Evolutionary conservation across 2,888 invertebrate genomes (phyloP), one percentile per base, ranked within the genome.

Genomic region (Melieria crassipennis): DNA sequence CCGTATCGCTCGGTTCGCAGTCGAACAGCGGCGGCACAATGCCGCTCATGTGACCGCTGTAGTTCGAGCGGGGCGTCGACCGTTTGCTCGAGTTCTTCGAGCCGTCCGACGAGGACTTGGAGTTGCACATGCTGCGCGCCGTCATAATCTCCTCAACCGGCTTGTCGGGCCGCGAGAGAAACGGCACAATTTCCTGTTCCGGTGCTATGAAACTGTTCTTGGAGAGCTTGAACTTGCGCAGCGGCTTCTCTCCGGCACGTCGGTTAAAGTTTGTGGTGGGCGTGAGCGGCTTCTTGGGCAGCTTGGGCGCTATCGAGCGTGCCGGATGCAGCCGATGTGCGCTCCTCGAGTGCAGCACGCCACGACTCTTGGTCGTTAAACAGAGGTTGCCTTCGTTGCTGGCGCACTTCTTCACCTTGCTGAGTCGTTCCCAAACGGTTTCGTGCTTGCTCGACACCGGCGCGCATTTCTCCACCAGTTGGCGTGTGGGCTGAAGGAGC

Each of bases 131-230:
- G 9, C 72, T 67, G 2, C 79, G 76, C 13, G 74, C 75, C 1
- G 76, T 77, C n/a, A 79, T n/a, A 68, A 78, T 60, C 66, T 81
- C 80, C 47, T 75, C 74, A 3, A 77, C 66, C 62, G 76, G 61
- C 62, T 76, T 76, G 11, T 73, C 72, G 9, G 79, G 78, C 64
- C 80, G 78, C 62, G 78, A 78, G 6, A 76, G 65, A 45, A 80
- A 79, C n/a, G 79, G 73, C 6, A 77, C 60, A 5, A 50, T 50
- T 5, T 70, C 48, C 7, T 55, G 46, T 45, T 73, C 77, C 0
- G 78, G 73, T 66, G 75, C 5, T 0, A 69, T 61, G 42, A 60
- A 61, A 0, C 30, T 10, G 0, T 50, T 10, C 61, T 60, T 60
- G 13, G 16, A 7, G 30, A 30, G 30, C 13, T 64, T 62, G 5